phyloP scores from a whole-genome alignment of 2,888 invertebrate genomes.

The Macrophya annulata region DNA sequence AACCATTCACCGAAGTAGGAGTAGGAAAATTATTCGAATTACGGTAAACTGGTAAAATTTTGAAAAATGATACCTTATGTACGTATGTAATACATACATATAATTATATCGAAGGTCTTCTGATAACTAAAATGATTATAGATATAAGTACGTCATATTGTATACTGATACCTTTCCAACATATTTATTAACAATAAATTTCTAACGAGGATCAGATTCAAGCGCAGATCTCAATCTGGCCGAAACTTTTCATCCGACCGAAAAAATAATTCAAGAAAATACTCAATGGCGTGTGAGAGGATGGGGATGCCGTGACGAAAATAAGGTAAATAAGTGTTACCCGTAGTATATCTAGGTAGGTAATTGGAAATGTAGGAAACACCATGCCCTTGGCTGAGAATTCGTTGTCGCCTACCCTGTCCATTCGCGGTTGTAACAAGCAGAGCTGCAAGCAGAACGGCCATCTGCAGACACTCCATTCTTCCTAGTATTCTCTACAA shows the following conservation, averaged over 20 bases:
- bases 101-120: background rate
- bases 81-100: background rate
- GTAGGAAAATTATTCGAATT: background rate
- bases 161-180: background rate
- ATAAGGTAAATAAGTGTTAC: conserved; percentile 36
- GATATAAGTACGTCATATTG: background rate
- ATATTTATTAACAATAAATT: background rate
- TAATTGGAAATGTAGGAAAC: conserved; percentile 53
- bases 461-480: conserved; percentile 66
- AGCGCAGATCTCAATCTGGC: background rate
- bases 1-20: background rate
- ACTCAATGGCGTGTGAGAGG: conserved; percentile 7
- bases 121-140: background rate
- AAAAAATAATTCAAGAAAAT: background rate
- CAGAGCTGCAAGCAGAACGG: conserved; percentile 67
- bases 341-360: conserved; percentile 46
- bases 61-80: background rate
- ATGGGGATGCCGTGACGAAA: conserved; percentile 11
- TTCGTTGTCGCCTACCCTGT: conserved; percentile 59
- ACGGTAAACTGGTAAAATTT: background rate
- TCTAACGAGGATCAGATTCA: background rate
- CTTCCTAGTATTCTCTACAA: conserved; percentile 38
- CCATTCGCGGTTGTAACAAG: conserved; percentile 58
- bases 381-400: conserved; percentile 59
- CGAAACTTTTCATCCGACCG: background rate